Evolutionary conservation across 2,888 invertebrate species (phyloP).

Genomic region (Cantharis flavilabris): DNA sequence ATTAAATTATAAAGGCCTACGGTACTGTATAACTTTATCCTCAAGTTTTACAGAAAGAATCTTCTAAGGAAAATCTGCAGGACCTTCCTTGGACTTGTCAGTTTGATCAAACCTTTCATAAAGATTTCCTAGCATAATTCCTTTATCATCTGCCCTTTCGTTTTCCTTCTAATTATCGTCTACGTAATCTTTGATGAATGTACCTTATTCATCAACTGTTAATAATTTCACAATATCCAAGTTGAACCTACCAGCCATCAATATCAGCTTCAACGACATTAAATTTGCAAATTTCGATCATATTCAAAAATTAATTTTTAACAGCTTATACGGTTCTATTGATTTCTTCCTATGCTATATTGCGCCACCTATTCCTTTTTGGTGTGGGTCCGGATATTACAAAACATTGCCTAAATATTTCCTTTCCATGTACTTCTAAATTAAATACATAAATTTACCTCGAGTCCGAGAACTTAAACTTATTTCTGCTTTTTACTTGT

Average conservation of each 20-base stretch:
- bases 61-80: neutral
- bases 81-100: neutral
- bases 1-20: neutral
- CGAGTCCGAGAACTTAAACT: neutral
- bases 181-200: neutral
- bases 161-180: neutral
- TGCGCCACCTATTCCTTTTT: constrained; percentile 9
- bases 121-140: neutral
- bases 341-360: constrained; percentile 24
- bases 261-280: neutral
- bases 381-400: constrained; percentile 22
- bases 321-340: constrained; percentile 10
- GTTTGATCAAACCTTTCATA: neutral
- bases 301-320: constrained; percentile 14
- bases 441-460: neutral
- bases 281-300: constrained; percentile 5
- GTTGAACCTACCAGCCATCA: neutral
- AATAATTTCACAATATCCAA: neutral
- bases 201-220: neutral
- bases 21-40: neutral
- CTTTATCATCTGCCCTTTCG: neutral
- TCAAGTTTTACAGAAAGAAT: neutral
- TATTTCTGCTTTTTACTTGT: too few relatives aligned
- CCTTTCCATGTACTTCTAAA: constrained; percentile 23
- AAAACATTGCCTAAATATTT: constrained; percentile 28